Evolutionary conservation across 2,888 invertebrate species (phyloP).

Genomic region (Parthenolecanium corni): DNA sequence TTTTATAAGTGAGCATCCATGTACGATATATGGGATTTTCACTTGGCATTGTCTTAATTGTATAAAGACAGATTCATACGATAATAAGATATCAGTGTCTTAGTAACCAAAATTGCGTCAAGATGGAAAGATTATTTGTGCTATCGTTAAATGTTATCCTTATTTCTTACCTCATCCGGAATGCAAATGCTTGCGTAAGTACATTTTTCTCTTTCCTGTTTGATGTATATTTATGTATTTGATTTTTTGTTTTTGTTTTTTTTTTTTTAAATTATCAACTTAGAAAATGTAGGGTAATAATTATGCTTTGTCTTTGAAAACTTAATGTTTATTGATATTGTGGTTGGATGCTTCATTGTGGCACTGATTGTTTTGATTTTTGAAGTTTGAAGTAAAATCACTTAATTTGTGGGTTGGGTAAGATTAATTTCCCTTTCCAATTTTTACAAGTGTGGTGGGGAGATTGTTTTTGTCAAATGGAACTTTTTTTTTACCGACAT

Average conservation of each 20-base stretch:
- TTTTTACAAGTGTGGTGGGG: too few relatives aligned
- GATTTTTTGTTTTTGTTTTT: background rate
- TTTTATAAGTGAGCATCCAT: too few relatives aligned
- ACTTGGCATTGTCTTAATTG: background rate
- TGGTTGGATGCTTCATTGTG: too few relatives aligned
- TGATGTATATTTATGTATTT: background rate
- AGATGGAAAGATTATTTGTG: conserved; percentile 10
- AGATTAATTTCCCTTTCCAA: too few relatives aligned
- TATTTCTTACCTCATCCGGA: background rate
- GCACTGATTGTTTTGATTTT: too few relatives aligned
- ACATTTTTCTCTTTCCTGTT: background rate
- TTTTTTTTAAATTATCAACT: background rate
- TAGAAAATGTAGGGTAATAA: background rate
- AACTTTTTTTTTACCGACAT: too few relatives aligned
- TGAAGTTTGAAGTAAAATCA: too few relatives aligned
- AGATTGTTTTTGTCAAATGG: too few relatives aligned
- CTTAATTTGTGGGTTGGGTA: too few relatives aligned
- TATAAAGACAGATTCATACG: background rate
- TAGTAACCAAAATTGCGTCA: conserved; percentile 2
- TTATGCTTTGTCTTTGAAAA: too few relatives aligned
- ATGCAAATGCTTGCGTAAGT: conserved; percentile 15
- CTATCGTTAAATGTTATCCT: conserved; percentile 1
- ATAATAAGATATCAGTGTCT: conserved; percentile 7
- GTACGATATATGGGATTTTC: too few relatives aligned
- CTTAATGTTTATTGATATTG: too few relatives aligned